These are phyloP conservation scores for Synodontis membranacea DNA, from an alignment of 2,113 vertebrate genomes.

Conservation along the genomic window DNA sequence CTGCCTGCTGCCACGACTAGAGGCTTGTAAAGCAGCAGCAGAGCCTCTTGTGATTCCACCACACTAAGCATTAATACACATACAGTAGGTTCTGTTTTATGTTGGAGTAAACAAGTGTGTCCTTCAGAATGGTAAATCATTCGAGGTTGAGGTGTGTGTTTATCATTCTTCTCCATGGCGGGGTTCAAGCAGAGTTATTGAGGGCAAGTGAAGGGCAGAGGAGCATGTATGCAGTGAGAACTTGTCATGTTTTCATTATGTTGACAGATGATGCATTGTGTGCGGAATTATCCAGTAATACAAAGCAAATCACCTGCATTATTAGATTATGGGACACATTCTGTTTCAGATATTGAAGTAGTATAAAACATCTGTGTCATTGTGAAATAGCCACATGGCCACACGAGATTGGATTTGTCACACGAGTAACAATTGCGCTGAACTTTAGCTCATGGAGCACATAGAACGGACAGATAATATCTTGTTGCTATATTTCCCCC, in stretches of 20 bases:
- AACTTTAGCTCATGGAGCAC: neutral
- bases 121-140: slow-evolving; percentile 52
- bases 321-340: slow-evolving; percentile 58
- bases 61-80: slow-evolving; percentile 32
- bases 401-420: slow-evolving; percentile 19
- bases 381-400: slow-evolving; percentile 10
- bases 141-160: slow-evolving; percentile 44
- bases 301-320: slow-evolving; percentile 51
- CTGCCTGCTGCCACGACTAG: neutral
- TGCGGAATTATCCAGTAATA: slow-evolving; percentile 60
- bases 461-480: neutral
- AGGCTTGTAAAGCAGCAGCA: neutral
- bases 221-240: slow-evolving; percentile 45
- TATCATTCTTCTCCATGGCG: slow-evolving; percentile 47
- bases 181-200: slow-evolving; percentile 57
- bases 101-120: slow-evolving; percentile 54
- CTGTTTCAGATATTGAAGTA: slow-evolving; percentile 58
- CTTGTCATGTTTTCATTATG: slow-evolving; percentile 64
- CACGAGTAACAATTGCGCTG: neutral
- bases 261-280: slow-evolving; percentile 61
- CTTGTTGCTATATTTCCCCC: neutral
- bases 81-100: slow-evolving; percentile 32
- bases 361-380: slow-evolving; percentile 58
- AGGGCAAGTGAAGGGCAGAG: slow-evolving; percentile 64
- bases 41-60: slow-evolving; percentile 11